Conservation (phyloP, 2,888 invertebrate genomes). For the Habroteleia sp. region DNA sequence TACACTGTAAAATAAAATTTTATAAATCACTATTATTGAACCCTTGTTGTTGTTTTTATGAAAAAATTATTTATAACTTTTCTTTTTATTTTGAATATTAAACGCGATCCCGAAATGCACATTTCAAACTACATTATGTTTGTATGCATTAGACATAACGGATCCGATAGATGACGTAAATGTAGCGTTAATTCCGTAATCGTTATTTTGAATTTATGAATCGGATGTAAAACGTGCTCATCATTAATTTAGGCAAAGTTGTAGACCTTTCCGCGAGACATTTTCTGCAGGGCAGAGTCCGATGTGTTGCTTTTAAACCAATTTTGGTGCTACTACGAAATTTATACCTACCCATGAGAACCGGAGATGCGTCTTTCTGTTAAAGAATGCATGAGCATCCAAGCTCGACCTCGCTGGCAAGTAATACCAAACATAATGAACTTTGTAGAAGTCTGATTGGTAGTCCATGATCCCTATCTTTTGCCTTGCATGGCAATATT, state of each 20-base stretch:
- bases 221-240: constrained; percentile 14
- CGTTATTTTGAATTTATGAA: constrained; percentile 21
- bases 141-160: not conserved
- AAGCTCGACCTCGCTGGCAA: constrained; percentile 14
- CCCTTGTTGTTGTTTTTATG: no score
- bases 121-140: constrained; percentile 4
- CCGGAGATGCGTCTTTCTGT: constrained; percentile 31
- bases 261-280: constrained; percentile 35
- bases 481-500: constrained; percentile 32
- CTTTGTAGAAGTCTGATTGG: constrained; percentile 43
- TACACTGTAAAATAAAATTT: not conserved
- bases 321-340: constrained; percentile 41
- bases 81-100: no score
- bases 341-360: constrained; percentile 46
- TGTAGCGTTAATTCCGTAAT: constrained; percentile 5
- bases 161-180: constrained; percentile 3
- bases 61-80: no score
- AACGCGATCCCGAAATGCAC: not conserved
- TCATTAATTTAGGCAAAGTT: constrained; percentile 18
- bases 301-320: constrained; percentile 34
- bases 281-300: constrained; percentile 18
- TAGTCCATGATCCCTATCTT: constrained; percentile 32
- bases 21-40: not conserved
- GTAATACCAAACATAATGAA: constrained; percentile 33
- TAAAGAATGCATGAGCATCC: constrained; percentile 56